Evolutionary conservation across 2,113 vertebrate genomes (phyloP).

Genomic region (Felis chaus): DNA sequence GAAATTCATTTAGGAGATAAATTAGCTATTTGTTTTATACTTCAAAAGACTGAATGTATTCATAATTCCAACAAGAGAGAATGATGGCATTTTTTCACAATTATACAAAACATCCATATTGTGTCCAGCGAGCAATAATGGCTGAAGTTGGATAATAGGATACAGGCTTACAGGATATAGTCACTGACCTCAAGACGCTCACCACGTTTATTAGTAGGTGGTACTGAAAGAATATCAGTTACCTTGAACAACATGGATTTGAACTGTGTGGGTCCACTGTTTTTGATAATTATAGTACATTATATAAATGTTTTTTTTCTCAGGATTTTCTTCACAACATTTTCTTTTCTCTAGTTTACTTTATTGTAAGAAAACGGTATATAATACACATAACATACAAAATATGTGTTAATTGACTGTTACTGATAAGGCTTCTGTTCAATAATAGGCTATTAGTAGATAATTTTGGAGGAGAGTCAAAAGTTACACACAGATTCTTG

Average conservation of each 20-base stretch:
- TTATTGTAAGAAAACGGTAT: neutral
- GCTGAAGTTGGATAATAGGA: neutral
- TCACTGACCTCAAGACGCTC: neutral
- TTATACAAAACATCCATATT: neutral
- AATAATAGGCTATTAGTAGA: neutral
- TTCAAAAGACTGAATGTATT: neutral
- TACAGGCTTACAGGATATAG: neutral
- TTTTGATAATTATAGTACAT: neutral
- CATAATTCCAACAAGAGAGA: neutral
- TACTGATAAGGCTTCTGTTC: neutral
- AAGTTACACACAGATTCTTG: neutral
- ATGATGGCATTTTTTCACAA: neutral
- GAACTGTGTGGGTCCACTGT: neutral
- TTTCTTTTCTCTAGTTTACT: neutral
- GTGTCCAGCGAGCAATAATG: accelerated
- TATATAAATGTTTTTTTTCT: neutral
- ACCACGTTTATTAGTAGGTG: neutral
- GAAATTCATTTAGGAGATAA: neutral
- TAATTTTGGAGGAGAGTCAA: neutral
- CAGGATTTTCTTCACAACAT: neutral
- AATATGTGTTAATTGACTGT: neutral
- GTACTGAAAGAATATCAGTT: neutral
- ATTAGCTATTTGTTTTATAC: neutral
- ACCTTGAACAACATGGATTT: neutral
- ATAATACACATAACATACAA: neutral